phyloP scores from a whole-genome alignment of 2,113 vertebrate species.

The Muntiacus reevesi region DNA sequence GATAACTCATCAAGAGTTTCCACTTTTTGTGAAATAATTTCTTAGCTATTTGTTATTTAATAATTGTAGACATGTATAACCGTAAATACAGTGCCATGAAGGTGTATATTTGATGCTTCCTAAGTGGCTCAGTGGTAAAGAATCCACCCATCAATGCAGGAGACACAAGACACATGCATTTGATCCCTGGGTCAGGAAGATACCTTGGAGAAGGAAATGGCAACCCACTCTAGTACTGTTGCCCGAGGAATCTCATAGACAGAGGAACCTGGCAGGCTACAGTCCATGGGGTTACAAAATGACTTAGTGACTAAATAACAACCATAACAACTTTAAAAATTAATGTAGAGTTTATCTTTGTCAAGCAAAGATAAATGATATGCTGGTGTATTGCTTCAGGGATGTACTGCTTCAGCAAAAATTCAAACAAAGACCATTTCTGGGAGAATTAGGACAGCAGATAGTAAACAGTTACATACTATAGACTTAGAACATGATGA shows the following conservation, averaged over 20 bases:
- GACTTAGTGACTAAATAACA: background rate
- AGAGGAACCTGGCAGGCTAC: background rate
- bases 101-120: background rate
- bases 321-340: background rate
- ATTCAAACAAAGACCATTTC: background rate
- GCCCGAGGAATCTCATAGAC: background rate
- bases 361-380: background rate
- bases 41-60: background rate
- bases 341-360: background rate
- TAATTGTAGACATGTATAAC: background rate
- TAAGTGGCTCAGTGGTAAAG: background rate
- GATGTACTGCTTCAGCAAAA: background rate
- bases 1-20: background rate
- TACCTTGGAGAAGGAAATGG: background rate
- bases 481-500: background rate
- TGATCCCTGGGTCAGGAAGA: background rate
- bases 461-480: background rate
- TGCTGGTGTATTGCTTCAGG: background rate
- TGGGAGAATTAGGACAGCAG: background rate
- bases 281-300: background rate
- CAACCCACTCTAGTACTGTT: background rate
- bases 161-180: rapidly evolving
- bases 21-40: background rate
- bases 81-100: background rate
- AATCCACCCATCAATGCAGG: background rate